phyloP scores from a whole-genome alignment of 2,888 invertebrate species.

The Synergus laeviventris region DNA sequence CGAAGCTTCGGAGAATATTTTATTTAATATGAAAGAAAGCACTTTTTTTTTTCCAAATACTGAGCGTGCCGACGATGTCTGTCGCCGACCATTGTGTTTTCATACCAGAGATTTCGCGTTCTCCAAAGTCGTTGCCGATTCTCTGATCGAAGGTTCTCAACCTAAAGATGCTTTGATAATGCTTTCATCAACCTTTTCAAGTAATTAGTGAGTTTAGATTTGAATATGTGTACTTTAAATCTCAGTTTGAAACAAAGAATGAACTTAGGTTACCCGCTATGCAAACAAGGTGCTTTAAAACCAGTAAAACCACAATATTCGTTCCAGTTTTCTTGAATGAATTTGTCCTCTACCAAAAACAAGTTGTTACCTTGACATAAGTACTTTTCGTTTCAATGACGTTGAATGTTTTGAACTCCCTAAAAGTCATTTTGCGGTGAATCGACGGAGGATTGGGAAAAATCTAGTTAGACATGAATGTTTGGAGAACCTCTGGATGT shows the following conservation, averaged over 20 bases:
- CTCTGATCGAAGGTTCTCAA: slow-evolving; percentile 56
- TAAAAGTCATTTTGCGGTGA: neutral
- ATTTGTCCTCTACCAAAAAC: slow-evolving; percentile 4
- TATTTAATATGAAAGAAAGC: slow-evolving; percentile 73
- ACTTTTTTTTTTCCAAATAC: slow-evolving; percentile 69
- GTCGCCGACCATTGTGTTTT: slow-evolving; percentile 52
- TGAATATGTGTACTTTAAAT: neutral
- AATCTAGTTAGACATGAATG: slow-evolving; percentile 1
- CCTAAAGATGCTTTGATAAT: slow-evolving; percentile 36
- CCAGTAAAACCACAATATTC: neutral
- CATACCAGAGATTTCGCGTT: slow-evolving; percentile 48
- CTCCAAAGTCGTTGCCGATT: slow-evolving; percentile 52
- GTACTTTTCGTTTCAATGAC: neutral
- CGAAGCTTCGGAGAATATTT: slow-evolving; percentile 64
- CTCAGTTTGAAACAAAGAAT: neutral
- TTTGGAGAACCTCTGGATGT: slow-evolving; percentile 55
- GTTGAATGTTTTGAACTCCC: neutral
- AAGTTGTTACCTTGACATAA: slow-evolving; percentile 36
- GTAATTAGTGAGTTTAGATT: neutral
- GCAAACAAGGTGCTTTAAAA: neutral
- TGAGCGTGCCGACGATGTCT: slow-evolving; percentile 65
- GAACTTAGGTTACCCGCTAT: neutral
- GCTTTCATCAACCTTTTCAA: neutral
- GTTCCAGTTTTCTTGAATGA: slow-evolving; percentile 25
- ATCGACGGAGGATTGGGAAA: neutral